These are phyloP conservation scores for Lagria hirta DNA, from an alignment of 2,888 invertebrate genomes.

Conservation along the genomic window DNA sequence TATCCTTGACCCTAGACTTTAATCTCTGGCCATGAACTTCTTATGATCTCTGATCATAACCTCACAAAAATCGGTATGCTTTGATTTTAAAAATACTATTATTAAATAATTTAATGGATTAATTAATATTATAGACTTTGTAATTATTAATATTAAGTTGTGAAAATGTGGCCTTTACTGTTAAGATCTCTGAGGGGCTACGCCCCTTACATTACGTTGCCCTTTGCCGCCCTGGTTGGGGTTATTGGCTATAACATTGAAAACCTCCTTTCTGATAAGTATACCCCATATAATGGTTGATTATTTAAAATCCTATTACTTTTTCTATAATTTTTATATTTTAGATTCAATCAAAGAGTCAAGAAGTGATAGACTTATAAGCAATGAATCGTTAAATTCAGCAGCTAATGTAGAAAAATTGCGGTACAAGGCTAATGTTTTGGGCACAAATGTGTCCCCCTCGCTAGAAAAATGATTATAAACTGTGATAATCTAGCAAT, in stretches of 20 bases:
- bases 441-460: slow-evolving; percentile 68
- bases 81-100: no score
- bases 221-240: slow-evolving; percentile 80
- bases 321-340: slow-evolving; percentile 39
- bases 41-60: no score
- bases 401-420: slow-evolving; percentile 68
- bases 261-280: slow-evolving; percentile 68
- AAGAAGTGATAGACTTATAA: slow-evolving; percentile 66
- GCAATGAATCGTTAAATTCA: slow-evolving; percentile 60
- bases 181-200: slow-evolving; percentile 68
- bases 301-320: slow-evolving; percentile 2
- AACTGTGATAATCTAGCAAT: slow-evolving; percentile 12
- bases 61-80: no score
- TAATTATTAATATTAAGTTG: no score
- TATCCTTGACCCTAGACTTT: no score
- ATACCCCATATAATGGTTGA: slow-evolving; percentile 71
- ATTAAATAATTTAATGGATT: no score
- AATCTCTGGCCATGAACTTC: no score
- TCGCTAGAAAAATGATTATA: slow-evolving; percentile 54
- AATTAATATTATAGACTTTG: no score
- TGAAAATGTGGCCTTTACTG: slow-evolving; percentile 78
- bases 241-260: slow-evolving; percentile 87
- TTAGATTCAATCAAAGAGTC: slow-evolving; percentile 73
- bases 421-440: slow-evolving; percentile 66
- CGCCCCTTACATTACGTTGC: slow-evolving; percentile 77